These are phyloP conservation scores for Trichonephila inaurata DNA, from an alignment of 1,140 invertebrate genomes.

Conservation along the genomic window DNA sequence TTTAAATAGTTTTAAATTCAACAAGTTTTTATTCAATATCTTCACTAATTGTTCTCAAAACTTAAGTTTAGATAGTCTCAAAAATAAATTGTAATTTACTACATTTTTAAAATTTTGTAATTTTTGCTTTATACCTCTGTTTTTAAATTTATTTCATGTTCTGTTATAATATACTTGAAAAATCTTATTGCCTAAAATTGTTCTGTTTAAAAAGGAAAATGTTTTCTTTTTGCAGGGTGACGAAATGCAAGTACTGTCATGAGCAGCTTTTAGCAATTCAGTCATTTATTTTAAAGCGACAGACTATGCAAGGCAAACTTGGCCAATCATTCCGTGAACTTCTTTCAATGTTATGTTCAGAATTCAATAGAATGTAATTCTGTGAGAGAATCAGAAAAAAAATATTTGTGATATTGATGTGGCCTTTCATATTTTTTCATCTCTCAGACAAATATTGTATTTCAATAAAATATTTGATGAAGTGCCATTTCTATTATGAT, in stretches of 20 bases:
- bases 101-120: too few species aligned
- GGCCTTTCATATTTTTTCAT: constrained; percentile 57
- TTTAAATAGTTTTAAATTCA: too few species aligned
- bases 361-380: constrained; percentile 71
- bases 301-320: constrained; percentile 85
- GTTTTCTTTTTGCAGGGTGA: constrained; percentile 83
- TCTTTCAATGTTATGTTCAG: constrained; percentile 83
- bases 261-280: constrained; percentile 85
- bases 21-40: too few species aligned
- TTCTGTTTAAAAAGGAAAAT: not conserved
- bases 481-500: constrained; percentile 70
- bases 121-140: too few species aligned
- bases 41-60: too few species aligned
- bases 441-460: constrained; percentile 30
- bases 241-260: constrained; percentile 88
- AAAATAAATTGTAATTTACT: too few species aligned
- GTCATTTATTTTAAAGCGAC: constrained; percentile 85
- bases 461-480: constrained; percentile 53
- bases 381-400: not conserved
- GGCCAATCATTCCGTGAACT: constrained; percentile 86
- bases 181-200: too few species aligned
- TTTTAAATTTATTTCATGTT: too few species aligned
- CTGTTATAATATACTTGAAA: too few species aligned
- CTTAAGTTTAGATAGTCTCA: too few species aligned
- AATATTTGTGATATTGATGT: constrained; percentile 63